A percentile compares a stretch with the other conserved stretches of the same genome.
Evolutionary conservation across 2,797 vertebrate genomes (phyloP).

Genomic region (Epinephelus coioides): DNA sequence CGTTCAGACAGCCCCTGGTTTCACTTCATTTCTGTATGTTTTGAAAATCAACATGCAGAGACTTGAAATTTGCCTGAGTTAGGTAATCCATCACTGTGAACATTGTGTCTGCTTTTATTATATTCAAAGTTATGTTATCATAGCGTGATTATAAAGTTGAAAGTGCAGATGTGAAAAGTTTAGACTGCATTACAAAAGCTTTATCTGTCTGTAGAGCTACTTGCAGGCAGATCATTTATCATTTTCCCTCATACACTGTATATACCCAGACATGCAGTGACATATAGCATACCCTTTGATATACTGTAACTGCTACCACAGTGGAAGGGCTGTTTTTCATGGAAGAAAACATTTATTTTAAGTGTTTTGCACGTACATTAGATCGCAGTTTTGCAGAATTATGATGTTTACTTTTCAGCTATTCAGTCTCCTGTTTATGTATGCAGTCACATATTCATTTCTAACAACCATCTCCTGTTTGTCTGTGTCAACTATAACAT

Average conservation of each 20-base stretch:
- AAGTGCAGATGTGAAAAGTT: constrained; percentile 1
- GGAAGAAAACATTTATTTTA: neutral
- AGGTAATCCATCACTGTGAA: constrained; percentile 11
- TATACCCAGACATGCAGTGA: no score
- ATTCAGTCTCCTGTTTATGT: neutral
- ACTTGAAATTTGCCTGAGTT: constrained; percentile 42
- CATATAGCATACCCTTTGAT: neutral
- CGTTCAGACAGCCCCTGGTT: constrained; percentile 6
- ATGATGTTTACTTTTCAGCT: neutral
- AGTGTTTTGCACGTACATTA: no score
- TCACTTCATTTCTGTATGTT: constrained; percentile 43
- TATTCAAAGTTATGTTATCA: constrained; percentile 7
- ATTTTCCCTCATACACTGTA: no score
- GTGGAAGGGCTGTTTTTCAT: neutral
- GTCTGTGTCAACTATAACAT: neutral
- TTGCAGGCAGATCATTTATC: neutral
- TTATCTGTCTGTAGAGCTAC: neutral
- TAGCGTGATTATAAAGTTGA: neutral
- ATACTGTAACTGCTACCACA: neutral
- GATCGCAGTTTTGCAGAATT: neutral
- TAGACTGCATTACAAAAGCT: neutral
- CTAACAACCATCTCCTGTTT: neutral
- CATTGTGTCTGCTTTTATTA: constrained; percentile 24
- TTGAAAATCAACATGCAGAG: constrained; percentile 49
- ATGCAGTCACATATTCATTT: no score